Conservation (phyloP, 2,888 invertebrate genomes). For the Polylopha cassiicola region DNA sequence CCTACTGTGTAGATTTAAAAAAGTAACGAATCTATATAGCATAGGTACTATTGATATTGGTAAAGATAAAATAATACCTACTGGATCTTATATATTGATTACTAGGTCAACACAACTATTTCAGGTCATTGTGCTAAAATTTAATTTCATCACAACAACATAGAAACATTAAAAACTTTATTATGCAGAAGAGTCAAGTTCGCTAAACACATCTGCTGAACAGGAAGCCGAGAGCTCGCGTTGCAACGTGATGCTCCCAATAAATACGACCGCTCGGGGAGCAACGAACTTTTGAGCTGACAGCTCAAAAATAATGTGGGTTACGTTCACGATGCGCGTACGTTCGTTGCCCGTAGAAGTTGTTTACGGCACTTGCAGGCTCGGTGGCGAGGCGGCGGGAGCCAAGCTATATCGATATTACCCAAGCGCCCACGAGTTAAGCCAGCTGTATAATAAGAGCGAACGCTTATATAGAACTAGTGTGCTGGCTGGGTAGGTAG, state of each 20-base stretch:
- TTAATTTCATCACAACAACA: constrained; percentile 12
- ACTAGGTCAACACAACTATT: too few relatives aligned
- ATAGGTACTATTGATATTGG: too few relatives aligned
- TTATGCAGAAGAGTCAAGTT: constrained; percentile 42
- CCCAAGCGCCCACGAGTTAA: too few relatives aligned
- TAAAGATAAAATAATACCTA: too few relatives aligned
- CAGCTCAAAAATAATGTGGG: constrained; percentile 77
- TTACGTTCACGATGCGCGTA: constrained; percentile 75
- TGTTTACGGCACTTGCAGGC: constrained; percentile 52
- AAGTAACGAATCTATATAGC: too few relatives aligned
- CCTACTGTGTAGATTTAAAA: too few relatives aligned
- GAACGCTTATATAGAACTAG: too few relatives aligned
- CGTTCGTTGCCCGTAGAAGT: constrained; percentile 74
- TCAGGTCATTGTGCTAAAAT: constrained; percentile 14
- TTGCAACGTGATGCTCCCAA: constrained; percentile 62
- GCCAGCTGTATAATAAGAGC: too few relatives aligned
- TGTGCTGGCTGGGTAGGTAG: too few relatives aligned
- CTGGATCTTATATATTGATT: too few relatives aligned
- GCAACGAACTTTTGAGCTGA: constrained; percentile 73
- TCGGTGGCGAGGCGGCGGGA: constrained; percentile 7
- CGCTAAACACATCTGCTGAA: constrained; percentile 41
- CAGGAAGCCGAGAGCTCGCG: constrained; percentile 61
- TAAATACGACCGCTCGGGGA: constrained; percentile 65
- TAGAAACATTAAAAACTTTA: constrained; percentile 18
- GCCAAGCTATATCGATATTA: too few relatives aligned